phyloP scores from a whole-genome alignment of 2,888 invertebrate genomes.

The Desoria tigrina region DNA sequence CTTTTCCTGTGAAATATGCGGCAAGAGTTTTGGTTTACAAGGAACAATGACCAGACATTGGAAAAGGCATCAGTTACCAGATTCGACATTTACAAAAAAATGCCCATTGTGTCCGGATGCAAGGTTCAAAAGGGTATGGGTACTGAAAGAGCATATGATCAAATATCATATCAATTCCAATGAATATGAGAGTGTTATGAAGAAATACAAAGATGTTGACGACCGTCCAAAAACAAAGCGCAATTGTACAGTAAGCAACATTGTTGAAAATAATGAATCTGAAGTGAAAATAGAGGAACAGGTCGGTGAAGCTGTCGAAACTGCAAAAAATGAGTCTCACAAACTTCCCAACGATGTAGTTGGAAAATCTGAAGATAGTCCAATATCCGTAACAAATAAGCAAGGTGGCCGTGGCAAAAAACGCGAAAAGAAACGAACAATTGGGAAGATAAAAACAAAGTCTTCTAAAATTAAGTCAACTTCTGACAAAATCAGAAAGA shows the following conservation, averaged over 20 bases:
- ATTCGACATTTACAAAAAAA: slow-evolving; percentile 25
- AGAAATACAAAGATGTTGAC: slow-evolving; percentile 24
- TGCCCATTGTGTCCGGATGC: slow-evolving; percentile 28
- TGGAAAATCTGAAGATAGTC: no score
- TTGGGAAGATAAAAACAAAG: no score
- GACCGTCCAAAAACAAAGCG: slow-evolving; percentile 17
- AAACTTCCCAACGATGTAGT: no score
- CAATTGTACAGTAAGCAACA: no score
- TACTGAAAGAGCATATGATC: slow-evolving; percentile 33
- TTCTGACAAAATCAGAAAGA: no score
- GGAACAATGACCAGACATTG: slow-evolving; percentile 22
- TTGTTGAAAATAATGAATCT: background rate
- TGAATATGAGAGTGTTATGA: slow-evolving; percentile 13
- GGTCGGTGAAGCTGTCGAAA: no score
- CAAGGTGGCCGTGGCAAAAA: no score
- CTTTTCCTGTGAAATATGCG: slow-evolving; percentile 30
- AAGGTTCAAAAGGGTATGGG: slow-evolving; percentile 27
- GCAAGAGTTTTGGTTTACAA: slow-evolving; percentile 20
- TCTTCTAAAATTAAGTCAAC: no score
- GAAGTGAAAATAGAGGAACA: no score
- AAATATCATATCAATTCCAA: slow-evolving; percentile 13
- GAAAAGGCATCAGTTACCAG: slow-evolving; percentile 17
- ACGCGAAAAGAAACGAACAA: no score
- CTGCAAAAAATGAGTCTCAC: no score
- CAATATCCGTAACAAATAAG: no score